These are phyloP conservation scores for Rana temporaria DNA, from an alignment of 2,113 vertebrate genomes.

Conservation along the genomic window DNA sequence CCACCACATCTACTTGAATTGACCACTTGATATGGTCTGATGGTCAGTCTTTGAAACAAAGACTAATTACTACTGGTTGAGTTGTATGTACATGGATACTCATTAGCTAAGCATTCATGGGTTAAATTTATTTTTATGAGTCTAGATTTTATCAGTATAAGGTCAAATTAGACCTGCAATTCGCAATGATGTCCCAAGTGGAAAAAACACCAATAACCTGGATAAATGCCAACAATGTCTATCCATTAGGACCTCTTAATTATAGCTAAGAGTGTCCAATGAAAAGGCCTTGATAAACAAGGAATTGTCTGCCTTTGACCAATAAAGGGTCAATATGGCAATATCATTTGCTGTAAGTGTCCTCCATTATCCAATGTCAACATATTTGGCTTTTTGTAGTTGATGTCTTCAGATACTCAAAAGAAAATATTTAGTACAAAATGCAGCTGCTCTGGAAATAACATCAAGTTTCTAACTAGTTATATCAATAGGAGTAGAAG, in stretches of 20 bases:
- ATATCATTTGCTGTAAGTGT: slow-evolving; percentile 73
- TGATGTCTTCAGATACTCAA: slow-evolving; percentile 68
- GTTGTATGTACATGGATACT: slow-evolving; percentile 60
- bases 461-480: slow-evolving; percentile 74
- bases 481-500: slow-evolving; percentile 65
- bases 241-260: slow-evolving; percentile 39
- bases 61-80: slow-evolving; percentile 71
- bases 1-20: slow-evolving; percentile 75
- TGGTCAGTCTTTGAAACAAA: slow-evolving; percentile 82
- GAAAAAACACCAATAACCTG: slow-evolving; percentile 66
- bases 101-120: slow-evolving; percentile 62
- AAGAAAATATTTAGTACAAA: slow-evolving; percentile 71
- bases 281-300: slow-evolving; percentile 64
- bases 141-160: slow-evolving; percentile 62
- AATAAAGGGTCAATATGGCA: slow-evolving; percentile 56
- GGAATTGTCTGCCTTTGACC: slow-evolving; percentile 60
- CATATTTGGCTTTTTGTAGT: slow-evolving; percentile 74
- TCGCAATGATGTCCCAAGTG: slow-evolving; percentile 56
- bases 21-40: slow-evolving; percentile 74
- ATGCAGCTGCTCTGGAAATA: slow-evolving; percentile 74
- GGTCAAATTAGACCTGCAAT: slow-evolving; percentile 63
- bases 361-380: slow-evolving; percentile 68
- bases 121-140: slow-evolving; percentile 67
- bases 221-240: slow-evolving; percentile 66
- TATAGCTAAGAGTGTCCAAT: slow-evolving; percentile 61